Evolutionary conservation across 2,113 vertebrate genomes (phyloP), one percentile per base, ranked within the genome.

Genomic region (Todiramphus chloris): DNA sequence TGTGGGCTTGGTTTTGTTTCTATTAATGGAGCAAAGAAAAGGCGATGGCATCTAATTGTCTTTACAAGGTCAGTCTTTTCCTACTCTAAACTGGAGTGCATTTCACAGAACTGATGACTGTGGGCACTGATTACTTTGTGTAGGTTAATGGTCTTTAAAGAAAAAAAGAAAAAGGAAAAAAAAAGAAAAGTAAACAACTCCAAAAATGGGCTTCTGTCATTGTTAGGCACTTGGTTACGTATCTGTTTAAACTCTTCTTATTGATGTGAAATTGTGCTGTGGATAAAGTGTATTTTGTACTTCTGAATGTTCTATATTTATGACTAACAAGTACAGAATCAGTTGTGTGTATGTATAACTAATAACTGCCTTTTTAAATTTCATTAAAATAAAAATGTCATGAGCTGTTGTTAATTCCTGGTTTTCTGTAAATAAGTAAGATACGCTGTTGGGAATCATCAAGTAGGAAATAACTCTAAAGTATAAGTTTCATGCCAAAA

Each of bases 351-450:
- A 96, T 97, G 98, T 98, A 94, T 97, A 97, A 98, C 98, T 97
- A 97, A 97, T 97, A 97, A 98, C 89, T 97, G 97, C 96, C 97
- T 98, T 98, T 98, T 97, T 95, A 98, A 95, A 97, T 95, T 97
- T 97, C 98, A 97, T 97, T 96, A 95, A 97, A 98, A 98, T 98
- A 98, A 98, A 98, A 95, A 77, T 76, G 81, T 97, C 96, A 88
- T 96, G 96, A 93, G 89, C 92, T 96, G 89, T 96, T 97, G 95
- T 93, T 93, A 60, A 68, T 37, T 82, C 73, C 66, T 91, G 63
- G 51, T 63, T 73, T 77, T 68, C 23, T 91, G 72, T 86, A 87
- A 94, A 62, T 27, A 87, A 72, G 23, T 55, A 56, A 30, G 50
- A 56, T 55, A 11, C 0, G 9, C 67, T 68, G 6, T 48, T 87